Percentiles rank a stretch among this genome's conserved stretches.
Evolutionary conservation across 1,140 invertebrate genomes (phyloP).

Genomic region (Nymphalis io): DNA sequence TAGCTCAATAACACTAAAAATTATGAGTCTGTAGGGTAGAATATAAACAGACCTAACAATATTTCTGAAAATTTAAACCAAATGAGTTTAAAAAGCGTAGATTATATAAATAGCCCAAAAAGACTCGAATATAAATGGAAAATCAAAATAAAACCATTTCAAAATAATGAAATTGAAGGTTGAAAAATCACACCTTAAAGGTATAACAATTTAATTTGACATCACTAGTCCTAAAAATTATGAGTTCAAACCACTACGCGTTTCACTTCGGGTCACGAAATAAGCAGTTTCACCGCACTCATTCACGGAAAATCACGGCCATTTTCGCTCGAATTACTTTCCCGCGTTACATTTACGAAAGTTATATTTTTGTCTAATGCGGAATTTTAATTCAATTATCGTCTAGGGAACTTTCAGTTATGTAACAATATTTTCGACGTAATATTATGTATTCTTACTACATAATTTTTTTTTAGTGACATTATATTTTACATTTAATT

Average conservation of each 20-base stretch:
- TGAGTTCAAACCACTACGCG: conserved; percentile 21
- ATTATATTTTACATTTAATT: too few relatives aligned
- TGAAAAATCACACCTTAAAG: conserved; percentile 5
- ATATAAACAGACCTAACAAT: too few relatives aligned
- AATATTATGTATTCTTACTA: too few relatives aligned
- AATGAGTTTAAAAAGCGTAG: too few relatives aligned
- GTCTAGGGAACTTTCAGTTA: neutral
- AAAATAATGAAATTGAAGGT: neutral
- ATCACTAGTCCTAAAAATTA: conserved; percentile 30
- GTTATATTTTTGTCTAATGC: conserved; percentile 17
- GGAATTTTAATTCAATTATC: neutral
- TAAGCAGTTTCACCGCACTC: conserved; percentile 42
- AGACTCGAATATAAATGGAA: too few relatives aligned
- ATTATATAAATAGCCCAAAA: too few relatives aligned
- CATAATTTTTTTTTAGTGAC: too few relatives aligned
- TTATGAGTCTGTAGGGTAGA: too few relatives aligned
- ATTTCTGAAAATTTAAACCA: too few relatives aligned
- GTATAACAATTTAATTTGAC: conserved; percentile 39
- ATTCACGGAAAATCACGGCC: conserved; percentile 24
- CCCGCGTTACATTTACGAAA: conserved; percentile 15
- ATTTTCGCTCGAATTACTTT: conserved; percentile 23
- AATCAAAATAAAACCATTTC: neutral
- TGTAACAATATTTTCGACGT: neutral
- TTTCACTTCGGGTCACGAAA: conserved; percentile 32
- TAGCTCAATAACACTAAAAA: too few relatives aligned